Conservation (phyloP, 2,888 invertebrate genomes). For the Pasiphila rectangulata region DNA sequence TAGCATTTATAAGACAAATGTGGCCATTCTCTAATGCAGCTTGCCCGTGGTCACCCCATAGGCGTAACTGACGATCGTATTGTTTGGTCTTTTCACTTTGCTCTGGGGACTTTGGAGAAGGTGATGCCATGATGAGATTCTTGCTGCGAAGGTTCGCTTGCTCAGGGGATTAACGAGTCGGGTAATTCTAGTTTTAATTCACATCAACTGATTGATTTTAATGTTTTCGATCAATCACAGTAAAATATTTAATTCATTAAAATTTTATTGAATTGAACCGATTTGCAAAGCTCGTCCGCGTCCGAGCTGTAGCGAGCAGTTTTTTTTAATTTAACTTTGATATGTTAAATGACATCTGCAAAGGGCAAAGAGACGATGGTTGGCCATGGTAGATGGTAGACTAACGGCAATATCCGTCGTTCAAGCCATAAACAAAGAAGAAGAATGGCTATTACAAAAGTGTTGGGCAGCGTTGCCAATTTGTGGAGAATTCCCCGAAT, state of each 20-base stretch:
- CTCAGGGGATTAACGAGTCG: background rate
- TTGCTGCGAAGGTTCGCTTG: conserved; percentile 3
- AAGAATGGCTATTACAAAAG: too few species aligned
- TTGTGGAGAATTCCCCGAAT: too few species aligned
- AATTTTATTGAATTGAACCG: background rate
- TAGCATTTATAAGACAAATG: conserved; percentile 96
- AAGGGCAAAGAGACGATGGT: too few species aligned
- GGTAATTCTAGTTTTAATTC: background rate
- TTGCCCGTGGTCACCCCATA: conserved; percentile 99
- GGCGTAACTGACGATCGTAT: conserved; percentile 91
- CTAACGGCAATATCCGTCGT: too few species aligned
- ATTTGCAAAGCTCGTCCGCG: too few species aligned
- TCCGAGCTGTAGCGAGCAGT: background rate
- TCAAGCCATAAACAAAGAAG: too few species aligned
- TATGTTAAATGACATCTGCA: too few species aligned
- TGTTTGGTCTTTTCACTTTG: conserved; percentile 87
- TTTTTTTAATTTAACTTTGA: background rate
- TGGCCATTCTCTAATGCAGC: conserved; percentile 91
- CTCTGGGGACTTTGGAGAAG: conserved; percentile 86
- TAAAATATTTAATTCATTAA: background rate
- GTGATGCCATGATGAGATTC: conserved; percentile 82
- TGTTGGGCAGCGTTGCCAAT: too few species aligned
- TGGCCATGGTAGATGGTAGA: too few species aligned
- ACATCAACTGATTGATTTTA: background rate
- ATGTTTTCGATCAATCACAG: background rate